Evolutionary conservation across 35 echinoderm and acorn worm species (phyloP), one percentile per base, ranked within the genome.

Genomic region (Strongylocentrotus purpuratus): DNA sequence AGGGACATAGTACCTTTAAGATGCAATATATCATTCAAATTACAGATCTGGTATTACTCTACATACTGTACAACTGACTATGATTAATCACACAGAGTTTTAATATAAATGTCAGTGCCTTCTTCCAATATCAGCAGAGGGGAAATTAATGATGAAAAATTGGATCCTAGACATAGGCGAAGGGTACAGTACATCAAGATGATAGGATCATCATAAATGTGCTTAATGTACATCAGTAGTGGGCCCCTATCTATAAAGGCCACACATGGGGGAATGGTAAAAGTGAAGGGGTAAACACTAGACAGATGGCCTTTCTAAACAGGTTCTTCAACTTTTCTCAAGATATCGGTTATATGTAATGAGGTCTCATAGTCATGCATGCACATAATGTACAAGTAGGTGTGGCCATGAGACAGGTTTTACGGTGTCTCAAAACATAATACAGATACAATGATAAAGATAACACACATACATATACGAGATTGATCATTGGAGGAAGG

Each of bases 31-130:
- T n/a, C n/a, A n/a, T n/a, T n/a, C n/a, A n/a, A n/a, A n/a, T n/a
- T n/a, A n/a, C n/a, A n/a, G n/a, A n/a, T n/a, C n/a, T n/a, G 35
- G 35, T 41, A 41, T 41, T 41, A 41, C 35, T 41, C 35, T 41
- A 41, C 35, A 41, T 41, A n/a, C n/a, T n/a, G n/a, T n/a, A 41
- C 35, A 7, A 78, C 28, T 78, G 28, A 78, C 65, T n/a, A 78
- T 78, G 65, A 78, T 78, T 22, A n/a, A 78, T 78, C 28, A n/a
- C 65, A 28, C 15, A 22, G 28, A 78, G 25, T 8, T 78, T 78
- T 78, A 78, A 78, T 78, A 78, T 28, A 78, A 28, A 78, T 78
- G 65, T 78, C 65, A 78, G 65, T 78, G 65, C 65, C 65, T 78
- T 78, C 28, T 28, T n/a, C 65, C 65, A 78, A 28, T 28, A 78